Evolutionary conservation across 2,113 vertebrate genomes (phyloP), one percentile per base, ranked within the genome.

Genomic region (Ptilonorhynchus violaceus): DNA sequence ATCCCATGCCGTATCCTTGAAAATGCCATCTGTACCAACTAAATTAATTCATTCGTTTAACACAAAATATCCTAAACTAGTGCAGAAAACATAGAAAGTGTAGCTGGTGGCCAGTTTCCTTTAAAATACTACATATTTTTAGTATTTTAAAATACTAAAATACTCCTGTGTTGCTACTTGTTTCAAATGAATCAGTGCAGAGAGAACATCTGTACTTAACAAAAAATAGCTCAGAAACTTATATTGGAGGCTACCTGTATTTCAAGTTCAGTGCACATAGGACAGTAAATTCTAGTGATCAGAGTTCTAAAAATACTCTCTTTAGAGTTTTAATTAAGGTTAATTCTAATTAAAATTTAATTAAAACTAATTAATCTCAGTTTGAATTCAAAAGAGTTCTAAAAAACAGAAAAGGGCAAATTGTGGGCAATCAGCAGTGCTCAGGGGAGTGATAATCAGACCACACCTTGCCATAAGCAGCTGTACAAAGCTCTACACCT

Each of bases 1-100:
- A 31, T 24, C 41, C 50, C 28, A 18, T 10, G 30, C 59, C 0
- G 0, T 8, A 14, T n/a, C 28, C 41, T 68, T 4, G 0, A 24
- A 63, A 59, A 47, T n/a, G 30, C 69, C 13, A 21, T 1, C 10
- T 59, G 15, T n/a, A 15, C 16, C 76, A 67, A 35, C 13, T 39
- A 55, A 28, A 4, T 10, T 11, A 39, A 46, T 0, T 11, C 18
- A 41, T 42, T 3, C 79, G 11, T 39, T 74, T 19, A 91, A 69
- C 59, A 80, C 22, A 28, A 27, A 60, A 3, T 31, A n/a, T 1
- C 58, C 76, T 25, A 33, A 69, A 62, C 15, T 7, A 39, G 14
- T 7, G 23, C 41, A 88, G 31, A 68, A 87, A 66, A 80, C 10
- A 35, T 4, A 6, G 0, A 3, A 42, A 49, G 31, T 17, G 27